Evolutionary conservation across 1,140 invertebrate species (phyloP).

Genomic region (Orius insidiosus): DNA sequence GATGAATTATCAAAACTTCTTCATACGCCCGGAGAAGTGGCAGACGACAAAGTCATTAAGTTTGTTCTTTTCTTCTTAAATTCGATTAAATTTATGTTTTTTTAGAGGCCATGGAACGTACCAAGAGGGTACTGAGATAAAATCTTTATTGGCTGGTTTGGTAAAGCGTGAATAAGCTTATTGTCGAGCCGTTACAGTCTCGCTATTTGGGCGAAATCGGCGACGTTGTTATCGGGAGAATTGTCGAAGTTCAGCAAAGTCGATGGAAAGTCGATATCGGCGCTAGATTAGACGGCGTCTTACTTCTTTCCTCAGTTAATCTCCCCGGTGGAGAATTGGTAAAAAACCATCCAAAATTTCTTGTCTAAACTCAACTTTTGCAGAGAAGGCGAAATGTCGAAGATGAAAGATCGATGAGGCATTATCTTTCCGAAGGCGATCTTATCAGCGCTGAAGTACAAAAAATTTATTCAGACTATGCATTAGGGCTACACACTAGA

Average conservation of each 20-base stretch:
- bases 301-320: slow-evolving; percentile 87
- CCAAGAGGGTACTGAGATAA: slow-evolving; percentile 53
- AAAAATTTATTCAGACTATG: slow-evolving; percentile 77
- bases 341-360: slow-evolving; percentile 20
- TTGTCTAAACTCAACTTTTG: not conserved
- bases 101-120: slow-evolving; percentile 92
- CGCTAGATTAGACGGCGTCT: slow-evolving; percentile 70
- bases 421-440: slow-evolving; percentile 89
- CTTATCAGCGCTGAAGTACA: slow-evolving; percentile 95
- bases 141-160: slow-evolving; percentile 84
- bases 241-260: slow-evolving; percentile 78
- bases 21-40: not conserved
- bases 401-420: slow-evolving; percentile 94
- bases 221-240: slow-evolving; percentile 88
- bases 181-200: slow-evolving; percentile 75
- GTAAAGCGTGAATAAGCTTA: slow-evolving; percentile 89
- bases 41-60: not conserved
- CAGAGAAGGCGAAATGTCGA: slow-evolving; percentile 71
- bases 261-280: slow-evolving; percentile 94
- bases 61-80: not conserved
- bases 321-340: slow-evolving; percentile 91
- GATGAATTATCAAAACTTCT: not conserved
- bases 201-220: slow-evolving; percentile 88
- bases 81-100: slow-evolving; percentile 1
- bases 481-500: slow-evolving; percentile 83